A percentile compares a stretch with the other conserved stretches of the same genome.
Evolutionary conservation across 53 echinoderm and acorn worm species (phyloP).

Genomic region (Crossaster papposus): DNA sequence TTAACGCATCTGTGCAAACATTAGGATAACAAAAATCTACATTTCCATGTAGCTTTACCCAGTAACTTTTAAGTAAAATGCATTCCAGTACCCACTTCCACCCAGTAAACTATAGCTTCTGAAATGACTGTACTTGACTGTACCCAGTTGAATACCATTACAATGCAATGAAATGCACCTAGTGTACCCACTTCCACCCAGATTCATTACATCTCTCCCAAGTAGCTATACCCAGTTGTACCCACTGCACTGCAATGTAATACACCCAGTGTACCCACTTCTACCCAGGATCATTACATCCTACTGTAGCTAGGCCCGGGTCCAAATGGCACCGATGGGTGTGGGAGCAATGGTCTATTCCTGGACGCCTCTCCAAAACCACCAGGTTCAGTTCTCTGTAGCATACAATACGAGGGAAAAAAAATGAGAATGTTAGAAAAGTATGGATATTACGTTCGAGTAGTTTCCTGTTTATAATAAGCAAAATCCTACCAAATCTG

Average conservation of each 20-base stretch:
- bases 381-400: slow-evolving; percentile 27
- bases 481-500: neutral
- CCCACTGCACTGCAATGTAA: slow-evolving; percentile 1
- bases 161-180: neutral
- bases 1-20: too few species aligned
- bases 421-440: neutral
- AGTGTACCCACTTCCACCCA: slow-evolving; percentile 35
- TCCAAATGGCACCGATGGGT: neutral
- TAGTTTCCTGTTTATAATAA: neutral
- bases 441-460: neutral
- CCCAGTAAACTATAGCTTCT: too few species aligned
- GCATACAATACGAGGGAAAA: neutral
- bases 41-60: slow-evolving; percentile 9
- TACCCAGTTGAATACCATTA: too few species aligned
- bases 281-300: slow-evolving; percentile 20
- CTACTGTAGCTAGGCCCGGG: slow-evolving; percentile 30
- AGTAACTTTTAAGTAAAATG: neutral
- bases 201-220: neutral
- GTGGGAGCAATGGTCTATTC: slow-evolving; percentile 23
- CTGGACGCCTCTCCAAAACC: slow-evolving; percentile 13
- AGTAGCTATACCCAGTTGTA: neutral
- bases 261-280: slow-evolving; percentile 26
- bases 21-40: too few species aligned
- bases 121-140: slow-evolving; percentile 6
- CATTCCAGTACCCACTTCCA: too few species aligned